Percentiles rank a stretch among this genome's conserved stretches.
Conservation (phyloP, 1,140 invertebrate genomes). For the Portunus trituberculatus region DNA sequence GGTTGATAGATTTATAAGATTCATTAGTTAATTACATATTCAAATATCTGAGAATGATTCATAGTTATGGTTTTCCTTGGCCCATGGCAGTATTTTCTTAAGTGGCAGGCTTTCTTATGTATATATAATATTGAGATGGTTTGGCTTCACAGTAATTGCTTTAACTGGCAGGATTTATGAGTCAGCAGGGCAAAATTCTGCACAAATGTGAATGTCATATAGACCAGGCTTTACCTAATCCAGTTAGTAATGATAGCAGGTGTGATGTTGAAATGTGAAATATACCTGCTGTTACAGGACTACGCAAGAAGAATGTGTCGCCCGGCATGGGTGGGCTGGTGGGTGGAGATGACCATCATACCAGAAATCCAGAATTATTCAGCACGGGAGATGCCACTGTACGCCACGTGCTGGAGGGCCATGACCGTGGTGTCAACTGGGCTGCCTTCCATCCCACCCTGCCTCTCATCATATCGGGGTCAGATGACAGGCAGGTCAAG, state of each 20-base stretch:
- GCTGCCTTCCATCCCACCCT: slow-evolving; percentile 97
- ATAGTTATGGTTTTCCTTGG: too few relatives aligned
- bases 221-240: background rate
- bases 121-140: too few relatives aligned
- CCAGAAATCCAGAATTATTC: slow-evolving; percentile 93
- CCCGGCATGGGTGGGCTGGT: slow-evolving; percentile 86
- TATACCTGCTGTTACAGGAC: slow-evolving; percentile 81
- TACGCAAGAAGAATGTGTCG: slow-evolving; percentile 98
- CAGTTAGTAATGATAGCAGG: background rate
- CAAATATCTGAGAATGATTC: background rate
- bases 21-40: background rate
- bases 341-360: slow-evolving; percentile 74
- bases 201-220: background rate
- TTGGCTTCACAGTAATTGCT: too few relatives aligned
- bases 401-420: slow-evolving; percentile 98
- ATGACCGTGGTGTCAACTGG: slow-evolving; percentile 99
- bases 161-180: too few relatives aligned
- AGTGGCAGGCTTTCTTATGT: too few relatives aligned
- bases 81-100: too few relatives aligned
- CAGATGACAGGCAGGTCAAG: slow-evolving; percentile 98
- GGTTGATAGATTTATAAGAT: too few relatives aligned
- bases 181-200: too few relatives aligned
- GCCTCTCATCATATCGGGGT: slow-evolving; percentile 97
- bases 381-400: slow-evolving; percentile 98
- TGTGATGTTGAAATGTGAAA: background rate